Evolutionary conservation across 2,888 invertebrate species (phyloP), one percentile per base, ranked within the genome.

Genomic region (Syrista parreyssii): DNA sequence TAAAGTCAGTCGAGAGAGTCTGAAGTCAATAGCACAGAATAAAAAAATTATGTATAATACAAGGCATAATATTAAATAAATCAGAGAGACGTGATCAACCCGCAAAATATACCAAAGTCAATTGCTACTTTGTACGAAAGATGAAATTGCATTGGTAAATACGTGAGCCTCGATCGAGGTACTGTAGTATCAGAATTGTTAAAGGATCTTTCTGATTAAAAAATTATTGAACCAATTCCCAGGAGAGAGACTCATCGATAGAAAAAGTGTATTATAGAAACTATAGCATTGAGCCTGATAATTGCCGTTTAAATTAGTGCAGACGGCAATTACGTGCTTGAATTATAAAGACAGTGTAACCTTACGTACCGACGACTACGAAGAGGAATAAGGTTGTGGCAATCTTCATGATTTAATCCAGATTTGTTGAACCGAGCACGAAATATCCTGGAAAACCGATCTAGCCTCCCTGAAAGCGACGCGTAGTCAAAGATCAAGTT

Each of bases 21-120:
- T 80, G 82, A 85, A 82, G 80, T 87, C 87, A 84, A 89, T 88
- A 91, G 90, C 91, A 90, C 89, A 90, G 91, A 90, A 86, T 88
- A 85, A 83, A 84, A 82, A 83, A 84, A 55, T 23, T 84, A 84
- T 82, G 76, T 75, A 79, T 30, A 68, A 55, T 68, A 35, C 40
- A 78, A 72, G 76, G 74, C 74, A 78, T 69, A 78, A 77, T 74
- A 79, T 72, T 30, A 36, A 74, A 74, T 11, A 11, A 75, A 71
- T 71, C 30, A 71, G 12, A 71, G 15, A 32, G 12, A 12, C 11
- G 12, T 3, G 4, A 11, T 33, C 30, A 11, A 32, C 71, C 31
- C 30, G 71, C 2, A 71, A 31, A 11, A 33, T 71, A 12, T 6
- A 71, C 15, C 32, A 71, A 30, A 71, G 31, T 71, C 32, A 30